A percentile compares a stretch with the other conserved stretches of the same genome.
Evolutionary conservation across 2,888 invertebrate genomes (phyloP).

Genomic region (Taphrorychus bicolor): DNA sequence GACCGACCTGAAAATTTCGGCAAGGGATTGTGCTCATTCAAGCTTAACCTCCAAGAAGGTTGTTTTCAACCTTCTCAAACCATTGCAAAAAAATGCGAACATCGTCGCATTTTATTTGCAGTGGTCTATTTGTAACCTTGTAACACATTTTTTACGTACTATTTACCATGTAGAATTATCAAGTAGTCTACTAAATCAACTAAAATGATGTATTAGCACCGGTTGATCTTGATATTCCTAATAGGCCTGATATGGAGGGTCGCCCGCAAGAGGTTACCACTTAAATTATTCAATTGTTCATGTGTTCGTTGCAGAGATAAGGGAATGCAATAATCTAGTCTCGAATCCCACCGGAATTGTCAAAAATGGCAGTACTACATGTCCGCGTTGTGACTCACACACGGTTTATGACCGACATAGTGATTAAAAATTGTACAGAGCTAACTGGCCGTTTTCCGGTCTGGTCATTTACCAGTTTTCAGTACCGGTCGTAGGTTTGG

Average conservation of each 20-base stretch:
- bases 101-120: slow-evolving; percentile 22
- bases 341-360: slow-evolving; percentile 46
- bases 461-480: not conserved
- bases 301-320: not conserved
- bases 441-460: slow-evolving; percentile 8
- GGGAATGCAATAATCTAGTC: slow-evolving; percentile 18
- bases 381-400: slow-evolving; percentile 28
- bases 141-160: slow-evolving; percentile 23
- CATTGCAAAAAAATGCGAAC: too few relatives aligned
- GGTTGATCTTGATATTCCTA: not conserved
- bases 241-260: not conserved
- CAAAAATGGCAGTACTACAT: slow-evolving; percentile 46
- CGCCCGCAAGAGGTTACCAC: not conserved
- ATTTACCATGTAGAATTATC: slow-evolving; percentile 1
- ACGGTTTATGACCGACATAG: slow-evolving; percentile 1
- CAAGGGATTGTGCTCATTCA: not conserved
- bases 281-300: not conserved
- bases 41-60: slow-evolving; percentile 21
- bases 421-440: slow-evolving; percentile 10
- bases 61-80: slow-evolving; percentile 23
- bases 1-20: not conserved
- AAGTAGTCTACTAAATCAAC: not conserved
- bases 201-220: not conserved
- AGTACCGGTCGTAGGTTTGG: not conserved
- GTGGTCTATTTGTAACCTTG: slow-evolving; percentile 17